Percentiles rank a stretch among this genome's conserved stretches.
phyloP scores from a whole-genome alignment of 2,113 vertebrate genomes.

The Embiotoca jacksoni region DNA sequence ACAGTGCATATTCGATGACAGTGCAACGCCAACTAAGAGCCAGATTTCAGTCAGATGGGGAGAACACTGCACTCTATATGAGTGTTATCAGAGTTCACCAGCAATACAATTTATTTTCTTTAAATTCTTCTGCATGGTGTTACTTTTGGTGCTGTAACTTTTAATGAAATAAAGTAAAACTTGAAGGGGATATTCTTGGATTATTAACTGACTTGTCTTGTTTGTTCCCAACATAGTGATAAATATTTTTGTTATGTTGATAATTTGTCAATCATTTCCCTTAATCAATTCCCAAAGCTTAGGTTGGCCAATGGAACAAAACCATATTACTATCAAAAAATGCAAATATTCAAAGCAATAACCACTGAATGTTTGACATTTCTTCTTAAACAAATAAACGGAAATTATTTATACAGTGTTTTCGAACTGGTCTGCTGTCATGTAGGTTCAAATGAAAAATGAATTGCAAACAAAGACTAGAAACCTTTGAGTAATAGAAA shows the following conservation, averaged over 20 bases:
- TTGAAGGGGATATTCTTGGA: too few species aligned
- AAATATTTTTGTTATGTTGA: not conserved
- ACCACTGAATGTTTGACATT: not conserved
- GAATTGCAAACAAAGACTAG: constrained; percentile 2
- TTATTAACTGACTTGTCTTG: not conserved
- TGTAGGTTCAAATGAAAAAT: not conserved
- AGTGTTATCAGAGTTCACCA: too few species aligned
- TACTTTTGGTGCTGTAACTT: not conserved
- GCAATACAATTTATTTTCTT: too few species aligned
- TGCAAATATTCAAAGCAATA: not conserved
- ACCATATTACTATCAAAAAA: not conserved
- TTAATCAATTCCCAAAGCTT: not conserved
- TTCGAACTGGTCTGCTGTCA: not conserved
- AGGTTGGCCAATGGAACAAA: not conserved
- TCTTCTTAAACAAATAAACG: not conserved
- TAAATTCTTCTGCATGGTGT: too few species aligned
- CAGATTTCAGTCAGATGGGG: not conserved
- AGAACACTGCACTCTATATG: too few species aligned
- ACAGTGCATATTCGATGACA: not conserved
- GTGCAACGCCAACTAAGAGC: not conserved
- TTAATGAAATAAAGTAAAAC: not conserved
- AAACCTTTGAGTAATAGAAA: constrained; percentile 9
- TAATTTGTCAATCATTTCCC: too few species aligned
- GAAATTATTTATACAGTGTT: not conserved
- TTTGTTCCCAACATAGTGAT: not conserved